Evolutionary conservation across 2,797 vertebrate species (phyloP).

Genomic region (Anguilla marmorata): DNA sequence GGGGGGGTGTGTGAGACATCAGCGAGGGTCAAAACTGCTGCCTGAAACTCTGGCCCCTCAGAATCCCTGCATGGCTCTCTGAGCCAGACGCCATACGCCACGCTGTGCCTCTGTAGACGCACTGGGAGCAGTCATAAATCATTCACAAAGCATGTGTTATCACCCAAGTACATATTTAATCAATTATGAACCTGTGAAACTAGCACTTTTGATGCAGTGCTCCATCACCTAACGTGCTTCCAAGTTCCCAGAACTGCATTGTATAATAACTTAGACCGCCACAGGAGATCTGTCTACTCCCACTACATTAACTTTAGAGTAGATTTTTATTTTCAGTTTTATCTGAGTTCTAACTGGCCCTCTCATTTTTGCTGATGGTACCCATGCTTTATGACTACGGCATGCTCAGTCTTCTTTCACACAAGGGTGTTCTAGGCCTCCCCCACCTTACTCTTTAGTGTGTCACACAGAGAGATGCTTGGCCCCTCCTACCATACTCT

Average conservation of each 20-base stretch:
- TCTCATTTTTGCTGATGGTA: neutral
- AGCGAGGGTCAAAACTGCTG: neutral
- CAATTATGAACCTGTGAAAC: neutral
- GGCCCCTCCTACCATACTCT: neutral
- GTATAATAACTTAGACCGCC: neutral
- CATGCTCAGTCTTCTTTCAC: neutral
- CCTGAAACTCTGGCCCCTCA: neutral
- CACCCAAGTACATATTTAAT: neutral
- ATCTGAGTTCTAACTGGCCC: neutral
- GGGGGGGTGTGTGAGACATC: neutral
- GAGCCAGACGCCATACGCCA: neutral
- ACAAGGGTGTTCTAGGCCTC: constrained; percentile 47
- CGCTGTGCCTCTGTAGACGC: neutral
- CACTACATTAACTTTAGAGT: neutral
- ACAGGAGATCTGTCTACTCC: neutral
- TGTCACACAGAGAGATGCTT: neutral
- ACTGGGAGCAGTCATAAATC: neutral
- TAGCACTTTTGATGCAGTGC: neutral
- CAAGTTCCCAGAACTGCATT: neutral
- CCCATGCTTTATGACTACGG: neutral
- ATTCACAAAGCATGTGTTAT: neutral
- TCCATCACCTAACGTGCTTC: neutral
- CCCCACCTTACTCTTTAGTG: constrained; percentile 62
- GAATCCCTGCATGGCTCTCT: neutral
- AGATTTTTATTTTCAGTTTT: neutral